These are phyloP conservation scores for Apis cerana DNA, from an alignment of 1,140 invertebrate species.

Conservation along the genomic window DNA sequence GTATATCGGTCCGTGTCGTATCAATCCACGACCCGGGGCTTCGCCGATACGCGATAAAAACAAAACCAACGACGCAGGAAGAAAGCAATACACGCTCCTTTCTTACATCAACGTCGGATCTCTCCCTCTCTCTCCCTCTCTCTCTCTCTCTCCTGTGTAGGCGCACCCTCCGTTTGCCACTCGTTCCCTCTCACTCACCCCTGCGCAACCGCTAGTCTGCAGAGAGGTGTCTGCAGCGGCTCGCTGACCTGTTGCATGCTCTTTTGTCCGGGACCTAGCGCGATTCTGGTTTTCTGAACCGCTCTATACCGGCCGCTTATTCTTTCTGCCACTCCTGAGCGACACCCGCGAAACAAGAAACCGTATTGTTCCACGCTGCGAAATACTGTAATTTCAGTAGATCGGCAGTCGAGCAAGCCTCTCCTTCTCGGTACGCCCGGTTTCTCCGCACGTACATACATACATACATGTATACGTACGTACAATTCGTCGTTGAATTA, in stretches of 20 bases:
- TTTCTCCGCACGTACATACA: background rate
- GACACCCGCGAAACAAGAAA: slow-evolving; percentile 71
- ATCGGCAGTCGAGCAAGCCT: slow-evolving; percentile 34
- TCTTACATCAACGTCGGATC: slow-evolving; percentile 46
- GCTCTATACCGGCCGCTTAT: slow-evolving; percentile 66
- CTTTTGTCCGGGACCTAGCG: slow-evolving; percentile 74
- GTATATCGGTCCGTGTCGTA: slow-evolving; percentile 23
- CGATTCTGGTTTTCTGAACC: slow-evolving; percentile 64
- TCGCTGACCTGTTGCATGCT: slow-evolving; percentile 76
- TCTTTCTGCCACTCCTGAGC: slow-evolving; percentile 67
- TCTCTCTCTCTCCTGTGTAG: background rate
- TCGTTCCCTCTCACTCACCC: slow-evolving; percentile 3
- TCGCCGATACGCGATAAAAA: slow-evolving; percentile 51
- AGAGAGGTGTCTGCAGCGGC: slow-evolving; percentile 59
- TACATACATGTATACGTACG: no score
- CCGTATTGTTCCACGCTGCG: slow-evolving; percentile 68
- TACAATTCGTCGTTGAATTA: background rate
- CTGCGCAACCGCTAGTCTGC: slow-evolving; percentile 31
- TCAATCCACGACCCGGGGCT: slow-evolving; percentile 18
- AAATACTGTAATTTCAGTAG: slow-evolving; percentile 77
- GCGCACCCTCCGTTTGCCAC: background rate
- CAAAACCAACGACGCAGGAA: slow-evolving; percentile 30
- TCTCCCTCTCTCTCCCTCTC: background rate
- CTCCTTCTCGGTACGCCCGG: background rate
- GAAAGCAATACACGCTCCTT: slow-evolving; percentile 54